Base-by-base conservation (phyloP, 2,797 vertebrate species). In the Myripristis murdjan region DNA sequence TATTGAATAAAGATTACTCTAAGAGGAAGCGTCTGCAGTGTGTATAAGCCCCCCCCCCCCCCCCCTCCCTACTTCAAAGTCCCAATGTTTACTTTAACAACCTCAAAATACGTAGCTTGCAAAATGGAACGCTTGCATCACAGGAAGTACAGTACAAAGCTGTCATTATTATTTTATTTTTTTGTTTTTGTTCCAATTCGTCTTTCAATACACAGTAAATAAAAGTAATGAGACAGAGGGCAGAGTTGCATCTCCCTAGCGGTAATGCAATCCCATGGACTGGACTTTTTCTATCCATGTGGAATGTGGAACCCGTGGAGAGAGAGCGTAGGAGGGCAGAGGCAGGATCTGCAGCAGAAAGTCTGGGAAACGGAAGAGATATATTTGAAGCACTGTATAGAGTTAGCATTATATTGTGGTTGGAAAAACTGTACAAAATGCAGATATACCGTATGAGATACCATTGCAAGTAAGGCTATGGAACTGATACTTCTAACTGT, bases 241-340 rank as follows among this genome's bases (percentile, higher is more conserved):
- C 73, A 85, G 80, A 80, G 76, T 72, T 77, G 70, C 66, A 80
- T 87, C 12, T 66, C 64, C 60, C 51, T 11, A 47, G 58, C 15
- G 6, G 82, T 90, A 89, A 90, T 60, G 74, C 53, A 84, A 78
- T 81, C 74, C 75, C 70, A 33, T 41, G 64, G 46, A 79, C 74
- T 70, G 79, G 56, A 74, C 76, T 80, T 55, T 84, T 85, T 80
- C 75, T 78, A 61, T 75, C 16, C 47, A 16, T 76, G 67, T 77
- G 90, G 89, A 91, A 93, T 90, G 84, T 75, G 70, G 67, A 66
- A 65, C 75, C 79, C 43, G 53, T 78, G 73, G 86, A 89, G 87
- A 82, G 71, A 58, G 24, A 53, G 80, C 15, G 83, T 82, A 82
- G 83, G 86, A 88, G 83, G 82, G 49, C 76, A 58, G 61, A 14